Evolutionary conservation across 2,113 vertebrate species (phyloP).

Genomic region (human): DNA sequence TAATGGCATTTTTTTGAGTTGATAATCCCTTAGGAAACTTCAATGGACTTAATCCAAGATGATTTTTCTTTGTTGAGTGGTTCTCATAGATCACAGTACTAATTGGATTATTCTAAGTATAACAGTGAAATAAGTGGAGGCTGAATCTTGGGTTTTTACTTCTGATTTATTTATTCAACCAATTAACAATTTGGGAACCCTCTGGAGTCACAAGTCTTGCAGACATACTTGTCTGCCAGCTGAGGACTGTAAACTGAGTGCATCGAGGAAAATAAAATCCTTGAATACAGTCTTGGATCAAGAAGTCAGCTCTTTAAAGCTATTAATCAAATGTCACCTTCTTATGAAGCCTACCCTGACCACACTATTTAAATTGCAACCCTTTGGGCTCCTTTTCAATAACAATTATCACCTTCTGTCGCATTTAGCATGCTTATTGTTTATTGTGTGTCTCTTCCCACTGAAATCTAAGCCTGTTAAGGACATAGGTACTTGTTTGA

Average conservation of each 20-base stretch:
- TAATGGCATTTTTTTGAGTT: not conserved
- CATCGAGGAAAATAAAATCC: not conserved
- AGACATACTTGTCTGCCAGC: not conserved
- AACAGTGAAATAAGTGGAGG: not conserved
- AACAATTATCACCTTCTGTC: not conserved
- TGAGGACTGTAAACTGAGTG: not conserved
- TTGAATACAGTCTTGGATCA: not conserved
- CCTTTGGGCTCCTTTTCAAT: not conserved
- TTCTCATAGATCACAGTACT: not conserved
- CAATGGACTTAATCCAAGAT: not conserved
- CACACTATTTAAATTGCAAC: not conserved
- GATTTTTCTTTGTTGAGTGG: not conserved
- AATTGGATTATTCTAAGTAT: not conserved
- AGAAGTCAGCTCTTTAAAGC: not conserved
- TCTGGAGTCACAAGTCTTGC: not conserved
- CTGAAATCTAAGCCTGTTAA: not conserved
- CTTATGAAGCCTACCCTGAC: not conserved
- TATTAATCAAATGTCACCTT: not conserved
- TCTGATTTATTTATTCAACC: slow-evolving; percentile 27
- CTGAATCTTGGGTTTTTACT: slow-evolving; percentile 1
- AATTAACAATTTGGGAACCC: not conserved
- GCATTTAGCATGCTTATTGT: not conserved
- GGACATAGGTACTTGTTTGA: not conserved
- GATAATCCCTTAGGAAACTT: not conserved
- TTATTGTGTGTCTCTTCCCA: not conserved